Conservation (phyloP, 2,888 invertebrate genomes). For the Alloscopus bannaensis region DNA sequence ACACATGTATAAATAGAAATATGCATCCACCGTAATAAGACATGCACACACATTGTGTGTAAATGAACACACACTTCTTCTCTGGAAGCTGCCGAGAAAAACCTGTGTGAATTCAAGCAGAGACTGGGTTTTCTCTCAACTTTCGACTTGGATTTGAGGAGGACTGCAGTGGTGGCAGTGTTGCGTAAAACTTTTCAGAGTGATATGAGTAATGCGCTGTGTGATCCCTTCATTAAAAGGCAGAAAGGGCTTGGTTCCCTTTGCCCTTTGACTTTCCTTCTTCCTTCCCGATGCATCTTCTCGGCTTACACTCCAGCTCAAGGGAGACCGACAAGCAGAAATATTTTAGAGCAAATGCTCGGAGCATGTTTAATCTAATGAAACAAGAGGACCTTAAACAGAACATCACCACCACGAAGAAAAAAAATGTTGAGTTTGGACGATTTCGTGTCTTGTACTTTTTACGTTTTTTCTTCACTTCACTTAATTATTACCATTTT, state of each 20-base stretch:
- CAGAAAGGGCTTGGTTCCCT: constrained; percentile 25
- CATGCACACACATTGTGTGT: too few species aligned
- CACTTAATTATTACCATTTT: constrained; percentile 44
- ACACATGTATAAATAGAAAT: too few species aligned
- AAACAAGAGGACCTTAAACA: constrained; percentile 11
- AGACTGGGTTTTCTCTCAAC: too few species aligned
- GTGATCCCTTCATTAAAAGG: constrained; percentile 50
- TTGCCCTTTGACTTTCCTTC: constrained; percentile 61
- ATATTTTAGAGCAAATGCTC: constrained; percentile 44
- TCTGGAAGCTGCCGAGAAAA: too few species aligned
- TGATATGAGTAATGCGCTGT: not conserved
- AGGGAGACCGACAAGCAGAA: constrained; percentile 11
- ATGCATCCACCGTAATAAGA: too few species aligned
- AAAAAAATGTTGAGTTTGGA: constrained; percentile 7
- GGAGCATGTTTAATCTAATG: constrained; percentile 40
- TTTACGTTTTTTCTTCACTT: too few species aligned
- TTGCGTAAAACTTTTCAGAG: too few species aligned
- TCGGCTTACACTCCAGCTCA: constrained; percentile 43
- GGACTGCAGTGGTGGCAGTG: too few species aligned
- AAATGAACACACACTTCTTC: too few species aligned
- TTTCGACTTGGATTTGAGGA: too few species aligned
- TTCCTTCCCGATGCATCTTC: not conserved
- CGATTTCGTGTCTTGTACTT: too few species aligned
- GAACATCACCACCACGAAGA: constrained; percentile 43
- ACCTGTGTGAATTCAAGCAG: too few species aligned